These are phyloP conservation scores for Perca flavescens DNA, from an alignment of 2,113 vertebrate species.

Conservation along the genomic window DNA sequence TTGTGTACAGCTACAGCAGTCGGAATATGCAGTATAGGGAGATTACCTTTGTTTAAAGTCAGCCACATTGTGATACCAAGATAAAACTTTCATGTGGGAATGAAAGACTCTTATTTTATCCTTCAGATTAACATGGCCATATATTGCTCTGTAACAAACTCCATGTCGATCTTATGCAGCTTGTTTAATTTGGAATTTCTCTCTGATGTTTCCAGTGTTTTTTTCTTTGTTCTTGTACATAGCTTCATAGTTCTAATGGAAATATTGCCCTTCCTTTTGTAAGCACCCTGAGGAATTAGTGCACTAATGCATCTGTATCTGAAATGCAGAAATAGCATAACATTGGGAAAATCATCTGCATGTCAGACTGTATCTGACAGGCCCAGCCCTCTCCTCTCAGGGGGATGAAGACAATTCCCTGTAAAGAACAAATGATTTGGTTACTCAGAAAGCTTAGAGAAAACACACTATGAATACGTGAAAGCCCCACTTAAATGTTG, in stretches of 20 bases:
- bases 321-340: slow-evolving; percentile 71
- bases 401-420: slow-evolving; percentile 22
- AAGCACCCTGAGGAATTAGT: slow-evolving; percentile 58
- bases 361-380: slow-evolving; percentile 54
- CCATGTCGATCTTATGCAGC: neutral
- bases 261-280: slow-evolving; percentile 44
- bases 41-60: neutral
- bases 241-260: slow-evolving; percentile 35
- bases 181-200: slow-evolving; percentile 33
- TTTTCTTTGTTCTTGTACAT: slow-evolving; percentile 26
- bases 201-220: slow-evolving; percentile 6
- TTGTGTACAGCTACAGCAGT: neutral
- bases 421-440: neutral
- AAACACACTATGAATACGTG: slow-evolving; percentile 7
- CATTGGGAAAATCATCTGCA: slow-evolving; percentile 50
- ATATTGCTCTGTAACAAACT: slow-evolving; percentile 14
- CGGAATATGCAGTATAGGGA: neutral
- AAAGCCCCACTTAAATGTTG: neutral
- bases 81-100: slow-evolving; percentile 23
- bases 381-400: slow-evolving; percentile 28
- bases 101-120: slow-evolving; percentile 13
- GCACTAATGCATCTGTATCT: slow-evolving; percentile 57
- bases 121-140: neutral
- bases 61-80: slow-evolving; percentile 7
- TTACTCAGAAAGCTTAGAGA: neutral